Conservation (phyloP, 2,113 vertebrate genomes). For the Lampris megalopsis region DNA sequence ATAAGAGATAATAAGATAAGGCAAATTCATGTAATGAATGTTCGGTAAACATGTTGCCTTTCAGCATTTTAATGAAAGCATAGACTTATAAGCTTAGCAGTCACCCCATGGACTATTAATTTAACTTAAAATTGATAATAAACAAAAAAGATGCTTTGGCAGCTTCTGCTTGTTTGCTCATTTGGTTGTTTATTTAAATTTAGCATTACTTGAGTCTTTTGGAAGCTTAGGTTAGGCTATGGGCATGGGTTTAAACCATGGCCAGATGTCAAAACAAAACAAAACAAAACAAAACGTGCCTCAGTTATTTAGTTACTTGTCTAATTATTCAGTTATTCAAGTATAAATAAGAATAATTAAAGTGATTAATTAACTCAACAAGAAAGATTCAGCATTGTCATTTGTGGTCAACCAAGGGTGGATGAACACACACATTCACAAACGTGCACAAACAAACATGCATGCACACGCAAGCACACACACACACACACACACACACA, state of each 20-base stretch:
- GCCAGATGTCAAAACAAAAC: neutral
- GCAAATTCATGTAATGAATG: no score
- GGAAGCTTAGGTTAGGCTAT: neutral
- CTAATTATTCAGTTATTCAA: no score
- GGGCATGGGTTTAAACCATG: neutral
- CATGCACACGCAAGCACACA: neutral
- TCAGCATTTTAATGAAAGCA: neutral
- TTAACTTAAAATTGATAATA: neutral
- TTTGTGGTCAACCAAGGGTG: neutral
- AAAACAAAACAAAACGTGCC: neutral
- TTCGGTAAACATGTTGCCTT: neutral
- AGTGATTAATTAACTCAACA: neutral
- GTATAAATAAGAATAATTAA: neutral
- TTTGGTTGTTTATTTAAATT: neutral
- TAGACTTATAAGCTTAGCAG: neutral
- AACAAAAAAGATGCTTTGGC: neutral
- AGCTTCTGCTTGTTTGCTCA: neutral
- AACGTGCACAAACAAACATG: neutral
- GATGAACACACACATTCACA: neutral
- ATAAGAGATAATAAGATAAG: no score
- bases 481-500: neutral
- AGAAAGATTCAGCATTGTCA: neutral
- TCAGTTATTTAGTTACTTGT: neutral
- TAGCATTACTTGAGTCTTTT: neutral
- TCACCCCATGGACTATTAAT: neutral